Evolutionary conservation across 2,888 invertebrate genomes (phyloP), one percentile per base, ranked within the genome.

Genomic region (Nomada fucata): DNA sequence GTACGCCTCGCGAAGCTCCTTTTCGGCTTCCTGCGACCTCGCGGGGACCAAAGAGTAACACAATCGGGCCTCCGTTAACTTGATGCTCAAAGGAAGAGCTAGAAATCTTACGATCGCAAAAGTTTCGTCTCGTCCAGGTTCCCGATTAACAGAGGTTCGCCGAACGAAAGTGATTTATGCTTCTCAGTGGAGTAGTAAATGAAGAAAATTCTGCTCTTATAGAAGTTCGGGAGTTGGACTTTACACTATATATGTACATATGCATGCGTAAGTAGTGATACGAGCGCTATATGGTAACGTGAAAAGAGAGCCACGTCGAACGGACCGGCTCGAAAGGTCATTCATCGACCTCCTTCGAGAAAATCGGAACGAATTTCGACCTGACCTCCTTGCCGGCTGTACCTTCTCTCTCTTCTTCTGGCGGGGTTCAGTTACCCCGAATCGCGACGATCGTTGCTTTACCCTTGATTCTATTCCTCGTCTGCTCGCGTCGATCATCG

Each of bases 321-420:
- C 63, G 4, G 68, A 73, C 50, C 26, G 89, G 88, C 89, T 88
- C 86, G 87, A 91, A 90, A 91, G 91, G 91, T 91, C 89, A 88
- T 82, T 81, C 86, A 76, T 80, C 89, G 91, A 79, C 90, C 91
- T 90, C 91, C 72, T 91, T 91, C 83, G 29, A 88, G 90, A 72
- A 89, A 91, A 89, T 83, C 87, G 82, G 86, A 86, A 87, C 88
- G 79, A 69, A 69, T 76, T 72, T 78, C 76, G 65, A 50, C 47
- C 59, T 64, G 36, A 29, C n/a, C 53, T 64, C 61, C 53, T 69
- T 50, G 57, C 57, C 36, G 10, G 29, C 53, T 36, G 4, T 15
- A 29, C 42, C n/a, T 50, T 50, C 15, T 52, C 20, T 59, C 42
- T 44, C 18, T 47, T 47, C 9, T 50, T 50, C n/a, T 47, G 1